Evolutionary conservation across 1,140 invertebrate genomes (phyloP), one percentile per base, ranked within the genome.

Genomic region (Holcopasites calliopsidis): DNA sequence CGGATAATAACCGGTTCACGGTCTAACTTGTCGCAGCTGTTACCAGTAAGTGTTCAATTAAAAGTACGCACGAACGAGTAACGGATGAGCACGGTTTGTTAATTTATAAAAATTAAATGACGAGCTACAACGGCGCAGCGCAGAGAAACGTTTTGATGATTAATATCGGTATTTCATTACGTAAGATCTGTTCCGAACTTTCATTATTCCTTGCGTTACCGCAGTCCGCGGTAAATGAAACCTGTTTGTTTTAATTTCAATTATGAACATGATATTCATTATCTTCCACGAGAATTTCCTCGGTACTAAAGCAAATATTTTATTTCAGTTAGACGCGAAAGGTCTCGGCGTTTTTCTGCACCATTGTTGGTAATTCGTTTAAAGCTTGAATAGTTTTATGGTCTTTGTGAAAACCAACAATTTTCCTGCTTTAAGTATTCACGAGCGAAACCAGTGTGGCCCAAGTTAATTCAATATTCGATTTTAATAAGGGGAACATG

Each of bases 31-130:
- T 16, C 8, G 65, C 80, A 80, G 52, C 78, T 77, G 80, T 82
- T 82, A 65, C 80, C 64, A 26, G 49, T 42, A 49, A 68, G 28
- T 26, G 57, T 66, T 69, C 78, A 76, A 80, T 82, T 82, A 82
- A 76, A 80, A 80, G 58, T 81, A 58, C 13, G 18, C 13, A 28
- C 16, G 57, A 58, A 35, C 52, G 61, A 76, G 50, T 60, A 61
- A 76, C 23, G 35, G 18, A 38, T 28, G n/a, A 47, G 33, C 23
- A 26, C 47, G 1, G 44, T 26, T 47, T 31, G 52, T 66, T 76
- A 75, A 80, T 76, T 76, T 69, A 74, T 58, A 64, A 50, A 58
- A 70, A 65, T 57, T 73, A 66, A n/a, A 52, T 66, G 78, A 52
- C 52, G 35, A 26, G 3, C 16, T 18, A 21, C 26, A 11, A 3